These are phyloP conservation scores for Heteromormyrus szaboi DNA, from an alignment of 2,797 vertebrate genomes.

Conservation along the genomic window DNA sequence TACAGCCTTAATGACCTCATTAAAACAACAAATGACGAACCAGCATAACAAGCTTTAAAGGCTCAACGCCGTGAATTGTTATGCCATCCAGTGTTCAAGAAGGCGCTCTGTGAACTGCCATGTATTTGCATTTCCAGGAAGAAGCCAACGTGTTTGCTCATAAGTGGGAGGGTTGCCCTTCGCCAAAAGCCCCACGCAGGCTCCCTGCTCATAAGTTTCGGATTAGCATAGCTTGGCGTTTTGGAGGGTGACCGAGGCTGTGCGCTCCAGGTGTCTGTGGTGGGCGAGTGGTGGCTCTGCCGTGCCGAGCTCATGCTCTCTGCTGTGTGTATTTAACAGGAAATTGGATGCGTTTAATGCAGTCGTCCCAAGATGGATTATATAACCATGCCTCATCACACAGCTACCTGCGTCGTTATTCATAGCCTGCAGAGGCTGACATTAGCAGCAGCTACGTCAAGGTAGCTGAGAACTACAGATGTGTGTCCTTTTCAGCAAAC, in stretches of 20 bases:
- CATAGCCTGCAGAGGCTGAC: not conserved
- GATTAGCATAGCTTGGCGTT: conserved; percentile 5
- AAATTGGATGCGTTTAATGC: conserved; percentile 26
- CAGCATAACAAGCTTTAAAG: not conserved
- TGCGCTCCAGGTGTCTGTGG: not conserved
- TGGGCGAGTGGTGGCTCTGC: conserved; percentile 17
- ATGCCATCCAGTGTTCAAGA: not conserved
- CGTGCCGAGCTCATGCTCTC: conserved; percentile 31
- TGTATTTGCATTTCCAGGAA: not conserved
- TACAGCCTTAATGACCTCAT: not conserved
- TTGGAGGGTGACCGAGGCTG: not conserved
- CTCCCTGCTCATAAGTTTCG: not conserved
- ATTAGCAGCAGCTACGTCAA: not conserved
- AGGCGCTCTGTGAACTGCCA: not conserved
- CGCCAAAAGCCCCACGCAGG: not conserved
- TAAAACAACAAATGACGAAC: not conserved
- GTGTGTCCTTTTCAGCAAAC: not conserved
- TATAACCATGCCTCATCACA: conserved; percentile 31
- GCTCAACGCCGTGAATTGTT: not conserved
- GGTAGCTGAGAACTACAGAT: not conserved
- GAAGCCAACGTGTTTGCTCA: not conserved
- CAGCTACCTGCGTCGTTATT: not conserved
- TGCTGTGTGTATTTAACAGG: conserved; percentile 21
- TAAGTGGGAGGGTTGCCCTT: not conserved
- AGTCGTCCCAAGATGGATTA: conserved; percentile 22